These are phyloP conservation scores for Drosophila trapezifrons DNA, from an alignment of 1,140 invertebrate species.

Conservation along the genomic window DNA sequence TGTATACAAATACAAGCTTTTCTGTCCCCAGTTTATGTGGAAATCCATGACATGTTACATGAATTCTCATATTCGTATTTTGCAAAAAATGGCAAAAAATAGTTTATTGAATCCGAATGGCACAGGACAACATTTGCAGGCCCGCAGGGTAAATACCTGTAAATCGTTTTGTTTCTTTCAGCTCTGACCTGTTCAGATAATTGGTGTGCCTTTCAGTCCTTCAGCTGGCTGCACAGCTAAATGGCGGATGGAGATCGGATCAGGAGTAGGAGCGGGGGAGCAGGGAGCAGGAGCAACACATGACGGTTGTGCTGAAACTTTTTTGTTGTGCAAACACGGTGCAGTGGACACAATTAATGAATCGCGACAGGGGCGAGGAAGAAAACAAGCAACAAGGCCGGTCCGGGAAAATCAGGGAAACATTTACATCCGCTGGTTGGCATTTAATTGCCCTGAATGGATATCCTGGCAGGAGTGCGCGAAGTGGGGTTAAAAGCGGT, in stretches of 20 bases:
- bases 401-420: conserved; percentile 4
- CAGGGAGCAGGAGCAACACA: conserved; percentile 1
- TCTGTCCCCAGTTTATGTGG: not conserved
- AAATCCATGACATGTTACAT: not conserved
- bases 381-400: conserved; percentile 9
- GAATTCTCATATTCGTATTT: not conserved
- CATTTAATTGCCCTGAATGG: conserved; percentile 36
- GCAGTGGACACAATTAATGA: conserved; percentile 38
- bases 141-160: conserved; percentile 11
- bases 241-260: conserved; percentile 6
- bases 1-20: too few relatives aligned
- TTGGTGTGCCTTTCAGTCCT: conserved; percentile 9
- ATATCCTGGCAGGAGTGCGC: conserved; percentile 6
- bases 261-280: not conserved
- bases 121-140: not conserved
- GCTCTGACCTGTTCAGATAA: conserved; percentile 11
- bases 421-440: conserved; percentile 21
- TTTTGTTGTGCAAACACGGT: conserved; percentile 14
- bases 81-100: not conserved
- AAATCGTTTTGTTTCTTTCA: conserved; percentile 18
- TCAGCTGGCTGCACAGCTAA: not conserved
- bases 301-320: conserved; percentile 1
- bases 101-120: conserved; percentile 9
- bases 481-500: conserved; percentile 14
- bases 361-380: conserved; percentile 8